Percentiles rank a stretch among this genome's conserved stretches.
These are phyloP conservation scores for Amblyopsis hoosieri DNA, from an alignment of 2,797 vertebrate genomes.

Conservation along the genomic window DNA sequence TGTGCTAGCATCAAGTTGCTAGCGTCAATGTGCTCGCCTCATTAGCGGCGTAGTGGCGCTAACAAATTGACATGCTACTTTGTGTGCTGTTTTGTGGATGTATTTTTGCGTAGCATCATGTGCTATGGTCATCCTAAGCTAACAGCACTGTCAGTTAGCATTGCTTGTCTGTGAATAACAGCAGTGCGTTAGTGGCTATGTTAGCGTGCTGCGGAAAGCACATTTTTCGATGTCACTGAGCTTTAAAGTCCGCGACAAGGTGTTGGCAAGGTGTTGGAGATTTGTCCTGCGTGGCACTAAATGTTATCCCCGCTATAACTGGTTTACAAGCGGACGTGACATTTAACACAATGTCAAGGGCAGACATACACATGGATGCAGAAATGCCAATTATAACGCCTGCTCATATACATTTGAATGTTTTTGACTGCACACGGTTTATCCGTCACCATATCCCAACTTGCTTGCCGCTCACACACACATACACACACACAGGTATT, in stretches of 20 bases:
- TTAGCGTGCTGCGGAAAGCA: no score
- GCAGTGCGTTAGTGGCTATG: no score
- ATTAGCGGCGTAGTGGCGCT: no score
- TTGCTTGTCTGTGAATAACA: no score
- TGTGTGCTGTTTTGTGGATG: no score
- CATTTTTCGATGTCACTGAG: background rate
- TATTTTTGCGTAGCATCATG: no score
- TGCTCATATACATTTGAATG: conserved; percentile 15
- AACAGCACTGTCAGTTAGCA: no score
- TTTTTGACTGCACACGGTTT: conserved; percentile 35
- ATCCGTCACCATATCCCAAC: conserved; percentile 52
- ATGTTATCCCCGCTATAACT: conserved; percentile 15
- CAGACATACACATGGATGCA: conserved; percentile 7
- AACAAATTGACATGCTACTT: no score
- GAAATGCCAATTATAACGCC: background rate
- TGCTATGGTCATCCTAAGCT: no score
- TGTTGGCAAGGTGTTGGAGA: background rate
- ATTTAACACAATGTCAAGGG: conserved; percentile 35
- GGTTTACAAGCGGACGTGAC: conserved; percentile 23
- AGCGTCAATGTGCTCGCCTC: no score
- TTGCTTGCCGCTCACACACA: conserved; percentile 27
- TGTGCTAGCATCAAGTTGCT: no score
- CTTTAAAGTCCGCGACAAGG: background rate
- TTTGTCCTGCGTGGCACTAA: background rate
- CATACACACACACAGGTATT: conserved; percentile 57